A percentile compares a stretch with the other conserved stretches of the same genome.
Conservation (phyloP, 2,888 invertebrate genomes). For the Ametastegia equiseti region DNA sequence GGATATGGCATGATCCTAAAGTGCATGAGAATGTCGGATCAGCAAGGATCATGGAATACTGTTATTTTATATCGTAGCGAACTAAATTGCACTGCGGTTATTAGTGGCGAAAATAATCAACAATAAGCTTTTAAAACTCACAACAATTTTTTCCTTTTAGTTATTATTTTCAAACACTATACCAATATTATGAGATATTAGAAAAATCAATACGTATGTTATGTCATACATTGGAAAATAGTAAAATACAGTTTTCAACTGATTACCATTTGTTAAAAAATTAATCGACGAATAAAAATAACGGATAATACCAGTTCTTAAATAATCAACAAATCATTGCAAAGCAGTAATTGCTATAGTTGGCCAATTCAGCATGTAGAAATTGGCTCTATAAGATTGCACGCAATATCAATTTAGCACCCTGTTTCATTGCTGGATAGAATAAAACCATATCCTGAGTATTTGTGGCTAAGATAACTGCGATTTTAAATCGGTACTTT, state of each 20-base stretch:
- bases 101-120: neutral
- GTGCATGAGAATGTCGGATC: neutral
- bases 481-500: neutral
- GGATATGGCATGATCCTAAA: slow-evolving; percentile 28
- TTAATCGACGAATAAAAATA: neutral
- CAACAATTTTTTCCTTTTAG: neutral
- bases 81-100: neutral
- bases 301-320: neutral
- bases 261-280: neutral
- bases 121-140: neutral
- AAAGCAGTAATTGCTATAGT: neutral
- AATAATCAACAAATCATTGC: neutral
- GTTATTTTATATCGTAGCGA: neutral
- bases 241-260: neutral
- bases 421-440: slow-evolving; percentile 6
- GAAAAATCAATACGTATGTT: neutral
- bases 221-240: neutral
- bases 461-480: slow-evolving; percentile 3
- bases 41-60: neutral
- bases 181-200: neutral
- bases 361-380: neutral
- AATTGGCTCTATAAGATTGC: slow-evolving; percentile 6
- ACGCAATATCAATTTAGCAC: neutral
- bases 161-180: neutral
- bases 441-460: slow-evolving; percentile 9